Base-by-base conservation (phyloP, 2,888 invertebrate genomes). In the Copidosoma aretas region DNA sequence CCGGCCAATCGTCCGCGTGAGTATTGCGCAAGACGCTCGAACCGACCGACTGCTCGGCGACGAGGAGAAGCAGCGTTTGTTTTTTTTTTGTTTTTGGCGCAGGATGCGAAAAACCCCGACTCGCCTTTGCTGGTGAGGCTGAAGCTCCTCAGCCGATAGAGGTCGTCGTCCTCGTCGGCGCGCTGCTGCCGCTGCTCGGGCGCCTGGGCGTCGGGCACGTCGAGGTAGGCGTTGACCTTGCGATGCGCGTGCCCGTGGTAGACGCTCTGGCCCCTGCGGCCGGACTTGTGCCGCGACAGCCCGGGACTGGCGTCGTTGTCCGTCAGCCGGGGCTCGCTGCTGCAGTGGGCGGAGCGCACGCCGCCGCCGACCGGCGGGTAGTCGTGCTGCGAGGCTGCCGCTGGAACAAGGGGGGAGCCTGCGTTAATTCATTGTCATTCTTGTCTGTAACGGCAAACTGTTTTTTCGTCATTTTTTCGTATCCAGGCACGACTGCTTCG, bases 71-170 rank as follows among this genome's bases (percentile, higher is more conserved):
- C n/a, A n/a, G n/a, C n/a, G n/a, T n/a, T n/a, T n/a, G n/a, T n/a
- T 43, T 43, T 15, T 43, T 12, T 15, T 43, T 12, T 12, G 43
- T 15, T 43, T 43, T 43, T 15, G 12, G n/a, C n/a, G n/a, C n/a
- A 21, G 14, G 14, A 15, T n/a, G n/a, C n/a, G n/a, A n/a, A n/a
- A 32, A 32, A 5, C 3, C 32, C 32, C 3, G 10, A 56, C 89
- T 89, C 89, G 90, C 94, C 94, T 89, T 97, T 97, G 78, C 92
- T 90, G 78, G 95, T 93, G 85, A 92, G 92, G 86, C 94, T 93
- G 87, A 98, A 98, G 76, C 95, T 94, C 78, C 97, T 89, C 78
- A 97, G 89, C 74, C 95, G 89, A 86, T 95, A 95, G 73, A 93
- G 91, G 84, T 95, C 94, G 79, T 94, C 94, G 78, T 94, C 93